A percentile compares a stretch with the other conserved stretches of the same genome.
Conservation (phyloP, 1,140 invertebrate species). For the Trachymyrmex septentrionalis region DNA sequence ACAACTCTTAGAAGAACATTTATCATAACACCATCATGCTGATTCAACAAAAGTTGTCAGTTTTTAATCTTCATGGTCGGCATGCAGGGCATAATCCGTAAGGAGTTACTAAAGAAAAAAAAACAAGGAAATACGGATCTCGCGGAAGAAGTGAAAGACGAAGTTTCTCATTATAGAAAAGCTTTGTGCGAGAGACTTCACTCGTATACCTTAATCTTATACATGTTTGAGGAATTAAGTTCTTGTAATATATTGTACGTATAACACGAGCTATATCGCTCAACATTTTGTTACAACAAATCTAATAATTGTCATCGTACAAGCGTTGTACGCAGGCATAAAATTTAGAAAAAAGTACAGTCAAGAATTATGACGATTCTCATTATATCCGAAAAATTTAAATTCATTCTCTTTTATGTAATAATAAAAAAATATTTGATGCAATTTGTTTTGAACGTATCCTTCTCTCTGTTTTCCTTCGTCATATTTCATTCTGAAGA, state of each 20-base stretch:
- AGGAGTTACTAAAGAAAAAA: slow-evolving; percentile 49
- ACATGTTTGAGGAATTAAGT: slow-evolving; percentile 58
- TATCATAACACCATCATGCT: neutral
- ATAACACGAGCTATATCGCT: slow-evolving; percentile 11
- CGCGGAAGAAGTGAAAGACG: slow-evolving; percentile 35
- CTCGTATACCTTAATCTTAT: slow-evolving; percentile 68
- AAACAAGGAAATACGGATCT: slow-evolving; percentile 52
- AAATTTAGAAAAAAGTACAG: neutral
- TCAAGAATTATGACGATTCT: neutral
- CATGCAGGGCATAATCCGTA: slow-evolving; percentile 63
- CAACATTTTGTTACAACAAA: neutral
- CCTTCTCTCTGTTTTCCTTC: neutral
- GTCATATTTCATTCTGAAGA: neutral
- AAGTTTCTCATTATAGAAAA: slow-evolving; percentile 66
- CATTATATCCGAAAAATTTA: neutral
- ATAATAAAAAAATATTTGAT: neutral
- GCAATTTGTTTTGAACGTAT: neutral
- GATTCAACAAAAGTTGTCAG: slow-evolving; percentile 18
- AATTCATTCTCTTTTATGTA: neutral
- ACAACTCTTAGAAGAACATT: slow-evolving; percentile 10
- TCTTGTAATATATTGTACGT: slow-evolving; percentile 61
- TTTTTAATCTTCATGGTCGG: slow-evolving; percentile 57
- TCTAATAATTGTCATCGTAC: slow-evolving; percentile 26
- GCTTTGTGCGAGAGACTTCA: slow-evolving; percentile 48
- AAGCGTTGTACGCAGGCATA: neutral